These are phyloP conservation scores for Oscheius sp. DNA, from an alignment of 2,888 invertebrate species.

Conservation along the genomic window DNA sequence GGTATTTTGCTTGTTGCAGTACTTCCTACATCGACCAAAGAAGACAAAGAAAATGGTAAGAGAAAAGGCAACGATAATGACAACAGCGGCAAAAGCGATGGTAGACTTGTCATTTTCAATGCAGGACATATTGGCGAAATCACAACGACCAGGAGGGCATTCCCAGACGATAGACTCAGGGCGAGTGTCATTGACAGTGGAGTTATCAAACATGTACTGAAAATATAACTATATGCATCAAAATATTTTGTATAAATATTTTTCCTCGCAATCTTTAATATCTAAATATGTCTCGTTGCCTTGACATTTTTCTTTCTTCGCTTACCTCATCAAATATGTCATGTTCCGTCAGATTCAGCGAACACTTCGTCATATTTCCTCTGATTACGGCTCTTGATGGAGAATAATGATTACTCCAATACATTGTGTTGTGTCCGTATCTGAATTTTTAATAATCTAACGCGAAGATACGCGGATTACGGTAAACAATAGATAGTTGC, in stretches of 20 bases:
- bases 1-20: neutral
- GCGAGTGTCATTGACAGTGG: neutral
- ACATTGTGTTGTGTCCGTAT: neutral
- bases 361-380: neutral
- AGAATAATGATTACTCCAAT: constrained; percentile 2
- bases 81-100: neutral
- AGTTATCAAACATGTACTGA: constrained; percentile 22
- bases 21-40: constrained; percentile 1
- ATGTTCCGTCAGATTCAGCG: constrained; percentile 13
- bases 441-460: too few relatives aligned
- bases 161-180: constrained; percentile 10
- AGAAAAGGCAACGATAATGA: neutral
- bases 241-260: too few relatives aligned
- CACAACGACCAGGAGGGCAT: constrained; percentile 6
- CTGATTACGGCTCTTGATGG: neutral
- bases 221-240: neutral
- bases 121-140: constrained; percentile 6
- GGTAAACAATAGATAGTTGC: too few relatives aligned
- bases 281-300: too few relatives aligned
- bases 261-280: too few relatives aligned
- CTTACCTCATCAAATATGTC: constrained; percentile 2
- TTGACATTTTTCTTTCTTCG: too few relatives aligned
- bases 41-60: neutral
- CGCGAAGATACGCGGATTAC: too few relatives aligned
- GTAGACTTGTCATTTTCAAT: constrained; percentile 4